Evolutionary conservation across 2,888 invertebrate species (phyloP), one percentile per base, ranked within the genome.

Genomic region (Harpagoxenus sublaevis): DNA sequence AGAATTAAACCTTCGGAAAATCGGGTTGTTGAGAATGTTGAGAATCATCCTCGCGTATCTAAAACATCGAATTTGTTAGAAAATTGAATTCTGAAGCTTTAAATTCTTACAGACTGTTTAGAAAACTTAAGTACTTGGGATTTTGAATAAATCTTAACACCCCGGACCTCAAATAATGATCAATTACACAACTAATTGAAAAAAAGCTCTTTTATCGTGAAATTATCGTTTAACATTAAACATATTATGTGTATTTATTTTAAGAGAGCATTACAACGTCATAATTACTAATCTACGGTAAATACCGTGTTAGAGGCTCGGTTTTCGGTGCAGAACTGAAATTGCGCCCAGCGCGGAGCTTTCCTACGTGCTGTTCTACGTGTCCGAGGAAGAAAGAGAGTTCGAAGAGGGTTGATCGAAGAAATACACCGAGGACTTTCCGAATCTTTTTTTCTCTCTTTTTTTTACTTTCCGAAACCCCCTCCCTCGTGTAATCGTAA

Each of bases 251-350:
- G 10, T 73, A 63, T 35, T 35, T 35, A 5, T 6, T 35, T 5
- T 6, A 35, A 35, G 35, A 35, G 35, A 35, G 6, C 0, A 3
- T 3, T 57, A 28, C 23, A 42, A 39, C 12, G 5, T 57, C 28
- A 42, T 15, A n/a, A 74, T 62, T 48, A 23, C 0, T 48, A 23
- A n/a, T 45, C 57, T 35, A 35, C 35, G 15, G 15, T n/a, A 18
- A 73, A 18, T 74, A 60, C 4, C 45, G 28, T 78, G 23, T 75
- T 39, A 42, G 28, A 66, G 53, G 18, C 28, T 66, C 18, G 39
- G 39, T 68, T 68, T 68, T 45, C 18, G n/a, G 15, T 35, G 9
- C n/a, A 42, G 8, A 78, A 75, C 15, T 48, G 18, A 78, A 78
- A 57, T 55, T 68, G n/a, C 3, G 31, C 15, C 28, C n/a, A 57